Evolutionary conservation across 2,888 invertebrate species (phyloP), one percentile per base, ranked within the genome.

Genomic region (Erynnis tages): DNA sequence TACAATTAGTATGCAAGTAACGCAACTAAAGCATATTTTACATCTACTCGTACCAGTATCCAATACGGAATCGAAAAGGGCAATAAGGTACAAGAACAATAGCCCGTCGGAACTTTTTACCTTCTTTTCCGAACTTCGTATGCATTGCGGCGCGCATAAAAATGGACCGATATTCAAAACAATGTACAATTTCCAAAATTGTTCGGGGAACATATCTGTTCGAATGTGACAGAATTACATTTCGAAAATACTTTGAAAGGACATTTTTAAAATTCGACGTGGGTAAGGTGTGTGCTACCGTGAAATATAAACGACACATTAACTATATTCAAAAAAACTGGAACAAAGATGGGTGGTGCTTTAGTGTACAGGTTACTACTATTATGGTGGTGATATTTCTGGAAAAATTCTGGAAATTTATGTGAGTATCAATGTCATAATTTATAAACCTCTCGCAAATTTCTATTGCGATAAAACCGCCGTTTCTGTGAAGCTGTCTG

Each of bases 1-100:
- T 25, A 7, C 27, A 50, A 50, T 50, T 50, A 50, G 50, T 50
- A 50, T 50, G 41, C 50, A 38, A 43, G 50, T 13, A 13, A 10
- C 35, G 50, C 27, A 43, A 30, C n/a, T 34, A 23, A 48, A 40
- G 32, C 7, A 34, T 27, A 41, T 38, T 32, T 45, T 32, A 32
- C 27, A 32, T 50, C 35, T 50, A 25, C 19, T 41, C 25, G 27
- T 14, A 43, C 49, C 32, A 41, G 34, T 40, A 48, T 16, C 30
- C 49, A 23, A 34, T 34, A 40, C 34, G 17, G 41, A 40, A 23
- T 32, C 34, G 25, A 48, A 40, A 48, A 23, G 40, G 19, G 49
- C 17, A 34, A 41, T 41, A 41, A 34, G 32, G 27, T 37, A 41
- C 11, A 41, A 8, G 32, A 41, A 49, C 49, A 49, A 49, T 49